Conservation (phyloP, 1,140 invertebrate genomes). For the Xylocopa sonorina region DNA sequence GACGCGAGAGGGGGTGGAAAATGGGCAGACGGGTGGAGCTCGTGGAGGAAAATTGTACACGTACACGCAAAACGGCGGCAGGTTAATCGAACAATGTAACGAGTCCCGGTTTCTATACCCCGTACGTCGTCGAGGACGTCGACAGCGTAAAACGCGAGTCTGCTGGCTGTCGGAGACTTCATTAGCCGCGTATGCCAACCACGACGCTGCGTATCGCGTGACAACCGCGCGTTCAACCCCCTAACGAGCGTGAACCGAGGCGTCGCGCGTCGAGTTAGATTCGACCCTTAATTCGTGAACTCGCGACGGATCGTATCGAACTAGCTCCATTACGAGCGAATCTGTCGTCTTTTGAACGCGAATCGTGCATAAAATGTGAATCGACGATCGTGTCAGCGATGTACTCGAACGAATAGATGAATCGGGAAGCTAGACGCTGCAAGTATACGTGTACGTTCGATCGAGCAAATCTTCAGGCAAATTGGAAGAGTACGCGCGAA, state of each 20-base stretch:
- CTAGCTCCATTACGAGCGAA: no score
- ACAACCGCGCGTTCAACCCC: constrained; percentile 18
- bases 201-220: constrained; percentile 21
- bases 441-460: no score
- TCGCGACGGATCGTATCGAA: neutral
- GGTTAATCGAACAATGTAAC: constrained; percentile 64
- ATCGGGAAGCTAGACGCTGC: neutral
- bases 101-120: constrained; percentile 37
- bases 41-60: constrained; percentile 55
- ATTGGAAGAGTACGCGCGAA: neutral
- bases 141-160: constrained; percentile 37
- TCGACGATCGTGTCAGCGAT: no score
- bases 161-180: constrained; percentile 22
- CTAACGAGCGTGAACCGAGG: constrained; percentile 21
- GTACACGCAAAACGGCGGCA: constrained; percentile 52
- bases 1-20: neutral
- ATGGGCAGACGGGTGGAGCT: neutral
- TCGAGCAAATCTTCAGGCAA: no score
- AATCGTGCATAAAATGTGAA: no score
- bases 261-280: neutral
- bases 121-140: constrained; percentile 14
- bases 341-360: no score
- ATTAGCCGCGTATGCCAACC: constrained; percentile 20
- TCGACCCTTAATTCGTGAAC: constrained; percentile 19
- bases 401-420: no score